A percentile compares a stretch with the other conserved stretches of the same genome.
phyloP scores from a whole-genome alignment of 2,113 vertebrate genomes.

The Trochalopteron elliotii region DNA sequence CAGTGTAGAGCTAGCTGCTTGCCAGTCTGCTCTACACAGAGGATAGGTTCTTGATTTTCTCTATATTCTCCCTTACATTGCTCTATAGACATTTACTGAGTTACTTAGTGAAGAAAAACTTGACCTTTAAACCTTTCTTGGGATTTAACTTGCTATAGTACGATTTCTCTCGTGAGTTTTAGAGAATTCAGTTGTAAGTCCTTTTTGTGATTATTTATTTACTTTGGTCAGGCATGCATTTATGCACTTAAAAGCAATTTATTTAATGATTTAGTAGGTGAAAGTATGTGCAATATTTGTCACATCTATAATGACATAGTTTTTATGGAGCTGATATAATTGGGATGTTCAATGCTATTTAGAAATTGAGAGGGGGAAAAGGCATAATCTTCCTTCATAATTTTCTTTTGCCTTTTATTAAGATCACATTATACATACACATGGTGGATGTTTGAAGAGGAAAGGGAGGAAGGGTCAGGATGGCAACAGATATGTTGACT shows the following conservation, averaged over 20 bases:
- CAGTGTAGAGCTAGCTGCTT: background rate
- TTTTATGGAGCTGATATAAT: constrained; percentile 13
- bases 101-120: background rate
- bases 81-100: constrained; percentile 4
- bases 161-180: background rate
- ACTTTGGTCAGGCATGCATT: background rate
- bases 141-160: constrained; percentile 22
- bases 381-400: background rate
- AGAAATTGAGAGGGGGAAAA: background rate
- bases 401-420: constrained; percentile 1
- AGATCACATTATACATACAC: background rate
- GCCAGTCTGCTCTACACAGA: background rate
- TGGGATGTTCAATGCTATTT: background rate
- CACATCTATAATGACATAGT: background rate
- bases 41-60: constrained; percentile 4
- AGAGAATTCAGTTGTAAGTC: background rate
- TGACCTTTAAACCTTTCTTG: constrained; percentile 22
- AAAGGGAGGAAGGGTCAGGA: background rate
- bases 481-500: background rate
- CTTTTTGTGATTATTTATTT: background rate
- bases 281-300: constrained; percentile 25
- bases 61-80: background rate
- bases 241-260: background rate
- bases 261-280: constrained; percentile 16
- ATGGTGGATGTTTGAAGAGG: background rate